phyloP scores from a whole-genome alignment of 1,140 invertebrate genomes.

The Aphelinus atriplicis region DNA sequence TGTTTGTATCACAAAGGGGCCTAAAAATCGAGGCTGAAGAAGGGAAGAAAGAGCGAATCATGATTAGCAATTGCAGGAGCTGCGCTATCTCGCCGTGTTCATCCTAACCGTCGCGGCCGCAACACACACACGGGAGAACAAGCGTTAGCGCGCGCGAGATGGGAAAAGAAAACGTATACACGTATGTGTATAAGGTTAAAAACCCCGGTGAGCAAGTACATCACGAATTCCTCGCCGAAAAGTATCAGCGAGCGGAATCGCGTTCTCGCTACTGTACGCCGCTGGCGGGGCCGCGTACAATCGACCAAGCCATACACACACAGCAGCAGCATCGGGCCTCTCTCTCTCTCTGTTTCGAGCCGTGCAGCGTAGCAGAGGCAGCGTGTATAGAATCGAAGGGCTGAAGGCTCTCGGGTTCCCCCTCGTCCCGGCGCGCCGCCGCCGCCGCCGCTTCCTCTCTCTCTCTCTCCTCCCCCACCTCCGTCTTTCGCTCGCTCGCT shows the following conservation, averaged over 20 bases:
- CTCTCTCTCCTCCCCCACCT: conserved; percentile 22
- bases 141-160: not conserved
- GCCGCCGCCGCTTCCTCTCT: not conserved
- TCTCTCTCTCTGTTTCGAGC: conserved; percentile 39
- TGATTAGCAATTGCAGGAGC: too few relatives aligned
- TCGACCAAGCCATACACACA: too few relatives aligned
- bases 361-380: conserved; percentile 43
- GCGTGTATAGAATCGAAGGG: conserved; percentile 52
- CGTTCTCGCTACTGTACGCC: conserved; percentile 46
- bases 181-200: too few relatives aligned
- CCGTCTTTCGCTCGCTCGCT: conserved; percentile 28
- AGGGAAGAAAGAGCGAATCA: too few relatives aligned
- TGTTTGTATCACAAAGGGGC: too few relatives aligned
- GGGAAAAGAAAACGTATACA: not conserved
- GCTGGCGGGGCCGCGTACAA: conserved; percentile 22
- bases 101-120: too few relatives aligned
- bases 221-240: conserved; percentile 1
- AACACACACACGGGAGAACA: not conserved
- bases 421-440: not conserved
- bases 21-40: too few relatives aligned
- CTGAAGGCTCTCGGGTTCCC: conserved; percentile 47
- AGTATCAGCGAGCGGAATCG: conserved; percentile 4
- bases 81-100: too few relatives aligned
- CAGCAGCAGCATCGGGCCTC: not conserved
- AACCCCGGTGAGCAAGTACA: not conserved